These are phyloP conservation scores for Crossaster papposus DNA, from an alignment of 53 echinoderm and acorn worm species.

Conservation along the genomic window DNA sequence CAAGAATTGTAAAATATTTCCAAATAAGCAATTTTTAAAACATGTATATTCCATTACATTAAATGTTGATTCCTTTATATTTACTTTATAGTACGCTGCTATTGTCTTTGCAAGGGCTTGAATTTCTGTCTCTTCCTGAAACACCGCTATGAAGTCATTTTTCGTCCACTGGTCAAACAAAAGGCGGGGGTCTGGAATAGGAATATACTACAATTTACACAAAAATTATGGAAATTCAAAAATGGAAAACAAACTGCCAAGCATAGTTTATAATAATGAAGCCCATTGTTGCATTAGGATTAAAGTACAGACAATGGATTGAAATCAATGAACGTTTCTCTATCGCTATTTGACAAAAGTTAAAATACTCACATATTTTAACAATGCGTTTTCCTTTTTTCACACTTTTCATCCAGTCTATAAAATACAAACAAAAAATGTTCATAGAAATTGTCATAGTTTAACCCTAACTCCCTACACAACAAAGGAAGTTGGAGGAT, in stretches of 20 bases:
- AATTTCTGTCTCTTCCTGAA: conserved; percentile 77
- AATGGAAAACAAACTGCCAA: too few species aligned
- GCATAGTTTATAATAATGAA: background rate
- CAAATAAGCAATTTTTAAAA: too few species aligned
- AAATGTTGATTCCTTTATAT: background rate
- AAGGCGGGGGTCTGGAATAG: conserved; percentile 76
- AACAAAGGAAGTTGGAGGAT: too few species aligned
- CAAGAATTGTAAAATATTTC: too few species aligned
- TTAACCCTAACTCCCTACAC: too few species aligned
- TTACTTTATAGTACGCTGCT: conserved; percentile 79
- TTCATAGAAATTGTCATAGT: background rate
- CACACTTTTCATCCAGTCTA: conserved; percentile 91
- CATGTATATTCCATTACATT: too few species aligned
- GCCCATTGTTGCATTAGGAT: too few species aligned
- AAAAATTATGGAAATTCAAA: too few species aligned
- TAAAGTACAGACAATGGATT: too few species aligned
- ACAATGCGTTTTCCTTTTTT: conserved; percentile 84
- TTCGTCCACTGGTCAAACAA: conserved; percentile 94
- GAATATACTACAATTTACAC: too few species aligned
- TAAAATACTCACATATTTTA: conserved; percentile 71
- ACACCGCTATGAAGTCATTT: conserved; percentile 75
- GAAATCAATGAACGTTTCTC: too few species aligned
- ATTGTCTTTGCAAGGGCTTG: conserved; percentile 80
- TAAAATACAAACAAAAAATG: background rate
- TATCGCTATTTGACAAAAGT: background rate